phyloP scores from a whole-genome alignment of 2,888 invertebrate species.

The Acronicta psi region DNA sequence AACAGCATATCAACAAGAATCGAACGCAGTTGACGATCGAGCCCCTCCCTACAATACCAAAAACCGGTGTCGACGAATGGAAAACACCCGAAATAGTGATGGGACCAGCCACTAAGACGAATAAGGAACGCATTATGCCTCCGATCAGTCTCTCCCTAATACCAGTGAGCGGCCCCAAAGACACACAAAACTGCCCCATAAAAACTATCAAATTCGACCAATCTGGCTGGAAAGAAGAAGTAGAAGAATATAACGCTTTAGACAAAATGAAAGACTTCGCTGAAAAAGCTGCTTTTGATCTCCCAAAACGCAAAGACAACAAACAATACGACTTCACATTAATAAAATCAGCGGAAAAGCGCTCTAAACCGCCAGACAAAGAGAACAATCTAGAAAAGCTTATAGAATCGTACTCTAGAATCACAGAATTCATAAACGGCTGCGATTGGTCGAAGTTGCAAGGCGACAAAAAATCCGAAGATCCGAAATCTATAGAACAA shows the following conservation, averaged over 20 bases:
- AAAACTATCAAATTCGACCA: conserved; percentile 77
- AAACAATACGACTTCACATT: conserved; percentile 53
- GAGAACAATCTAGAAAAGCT: conserved; percentile 81
- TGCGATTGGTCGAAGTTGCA: conserved; percentile 83
- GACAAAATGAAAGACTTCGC: conserved; percentile 88
- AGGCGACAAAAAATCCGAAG: conserved; percentile 72
- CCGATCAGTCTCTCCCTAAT: conserved; percentile 85
- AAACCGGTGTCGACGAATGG: conserved; percentile 72
- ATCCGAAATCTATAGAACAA: conserved; percentile 78
- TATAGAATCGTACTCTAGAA: conserved; percentile 84
- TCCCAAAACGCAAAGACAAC: conserved; percentile 77
- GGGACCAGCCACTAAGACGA: conserved; percentile 73
- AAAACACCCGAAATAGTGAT: conserved; percentile 79
- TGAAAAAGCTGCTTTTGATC: conserved; percentile 84
- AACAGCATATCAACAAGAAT: conserved; percentile 88
- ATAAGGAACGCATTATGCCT: conserved; percentile 81
- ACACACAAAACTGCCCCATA: conserved; percentile 70
- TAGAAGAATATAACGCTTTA: conserved; percentile 83
- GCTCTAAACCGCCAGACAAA: conserved; percentile 68
- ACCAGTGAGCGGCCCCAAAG: conserved; percentile 80
- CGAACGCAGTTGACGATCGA: conserved; percentile 85
- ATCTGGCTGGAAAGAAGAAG: conserved; percentile 74
- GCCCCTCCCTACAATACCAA: conserved; percentile 75
- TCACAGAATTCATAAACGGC: conserved; percentile 85
- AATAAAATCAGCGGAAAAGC: conserved; percentile 66